Evolutionary conservation across 2,797 vertebrate species (phyloP), one percentile per base, ranked within the genome.

Genomic region (Takifugu rubripes): DNA sequence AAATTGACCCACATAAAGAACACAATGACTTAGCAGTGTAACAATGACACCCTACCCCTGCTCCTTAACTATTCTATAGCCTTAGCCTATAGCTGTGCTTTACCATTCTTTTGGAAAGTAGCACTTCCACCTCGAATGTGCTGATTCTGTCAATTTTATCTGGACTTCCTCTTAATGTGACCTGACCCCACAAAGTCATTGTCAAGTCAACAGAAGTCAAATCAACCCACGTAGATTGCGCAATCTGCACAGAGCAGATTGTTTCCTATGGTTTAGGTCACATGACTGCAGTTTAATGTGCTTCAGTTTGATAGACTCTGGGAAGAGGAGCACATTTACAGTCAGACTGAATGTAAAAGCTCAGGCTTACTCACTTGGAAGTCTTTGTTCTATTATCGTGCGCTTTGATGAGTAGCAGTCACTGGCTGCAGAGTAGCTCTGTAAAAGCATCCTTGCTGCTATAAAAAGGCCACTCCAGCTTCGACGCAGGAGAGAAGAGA

Each of bases 361-460:
- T 53, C 59, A 63, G 75, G 72, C 72, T 54, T 72, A 65, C 42
- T 65, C 52, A 70, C 84, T 82, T 77, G 74, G 67, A 72, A 72
- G 55, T 68, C 84, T 82, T 84, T 87, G 81, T 86, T 86, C 81
- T 76, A 78, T 81, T 80, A 83, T 79, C 71, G 68, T 78, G 76
- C 64, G 59, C 80, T 79, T 70, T 78, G 76, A 84, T 66, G 78
- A 78, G 73, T 17, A 76, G 59, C 72, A 79, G 73, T 68, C 74
- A 44, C n/a, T 76, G 68, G 78, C 51, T 68, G 61, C 65, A 74
- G 66, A 82, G 77, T 72, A 72, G 56, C 79, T 75, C 45, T 85
- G 66, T 74, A 75, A 77, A 77, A 79, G 74, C 79, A 84, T 81
- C 78, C 74, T 75, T 72, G 70, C 70, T 70, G 72, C 78, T 82